Evolutionary conservation across 2,113 vertebrate species (phyloP).

Genomic region (Bombycilla garrulus): DNA sequence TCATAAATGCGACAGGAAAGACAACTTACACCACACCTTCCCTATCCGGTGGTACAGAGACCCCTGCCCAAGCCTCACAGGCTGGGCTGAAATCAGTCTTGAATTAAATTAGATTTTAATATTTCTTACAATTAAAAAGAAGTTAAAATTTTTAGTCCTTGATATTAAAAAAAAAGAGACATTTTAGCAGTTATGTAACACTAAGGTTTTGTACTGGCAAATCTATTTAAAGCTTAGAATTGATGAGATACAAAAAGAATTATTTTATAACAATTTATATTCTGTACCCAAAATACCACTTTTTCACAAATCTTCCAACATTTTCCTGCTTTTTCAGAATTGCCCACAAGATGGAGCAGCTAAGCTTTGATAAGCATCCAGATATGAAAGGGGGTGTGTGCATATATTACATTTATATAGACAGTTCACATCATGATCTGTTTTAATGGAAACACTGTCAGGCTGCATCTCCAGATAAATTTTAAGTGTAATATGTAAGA

Average conservation of each 20-base stretch:
- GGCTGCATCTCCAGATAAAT: background rate
- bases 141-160: background rate
- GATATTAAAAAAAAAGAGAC: background rate
- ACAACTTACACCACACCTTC: background rate
- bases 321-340: background rate
- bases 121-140: background rate
- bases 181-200: background rate
- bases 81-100: background rate
- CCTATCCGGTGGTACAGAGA: background rate
- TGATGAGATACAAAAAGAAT: background rate
- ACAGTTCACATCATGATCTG: background rate
- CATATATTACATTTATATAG: background rate
- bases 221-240: background rate
- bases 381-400: background rate
- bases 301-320: background rate
- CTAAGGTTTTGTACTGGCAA: background rate
- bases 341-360: slow-evolving; percentile 47
- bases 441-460: background rate
- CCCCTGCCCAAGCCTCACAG: background rate
- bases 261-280: background rate
- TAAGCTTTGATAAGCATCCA: background rate
- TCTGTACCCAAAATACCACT: background rate
- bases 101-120: background rate
- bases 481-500: background rate
- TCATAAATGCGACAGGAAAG: background rate